These are phyloP conservation scores for Hirundichthys speculiger DNA, from an alignment of 2,113 vertebrate species.

Conservation along the genomic window DNA sequence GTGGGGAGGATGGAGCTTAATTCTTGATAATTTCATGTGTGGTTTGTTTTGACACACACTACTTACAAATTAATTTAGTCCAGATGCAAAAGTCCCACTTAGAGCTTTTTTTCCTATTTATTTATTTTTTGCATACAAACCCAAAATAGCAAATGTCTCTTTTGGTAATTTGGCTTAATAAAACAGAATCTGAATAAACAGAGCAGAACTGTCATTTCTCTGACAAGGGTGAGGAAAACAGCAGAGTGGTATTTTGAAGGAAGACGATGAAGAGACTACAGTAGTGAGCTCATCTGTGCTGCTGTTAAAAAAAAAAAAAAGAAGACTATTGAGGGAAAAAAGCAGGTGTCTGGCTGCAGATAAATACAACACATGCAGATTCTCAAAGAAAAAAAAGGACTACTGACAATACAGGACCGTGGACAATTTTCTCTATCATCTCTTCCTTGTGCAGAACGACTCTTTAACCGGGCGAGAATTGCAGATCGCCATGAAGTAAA, in stretches of 20 bases:
- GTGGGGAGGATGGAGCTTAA: constrained; percentile 4
- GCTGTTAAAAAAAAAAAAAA: not conserved
- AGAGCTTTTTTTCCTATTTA: no score
- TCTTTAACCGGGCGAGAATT: not conserved
- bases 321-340: no score
- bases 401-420: no score
- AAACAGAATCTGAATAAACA: constrained; percentile 35
- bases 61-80: constrained; percentile 39
- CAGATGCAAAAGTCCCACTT: constrained; percentile 29
- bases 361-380: no score
- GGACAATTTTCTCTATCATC: not conserved
- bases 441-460: not conserved
- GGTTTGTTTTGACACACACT: constrained; percentile 35
- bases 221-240: no score
- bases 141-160: constrained; percentile 22
- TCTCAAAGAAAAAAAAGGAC: constrained; percentile 12
- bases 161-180: constrained; percentile 35
- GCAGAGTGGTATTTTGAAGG: not conserved
- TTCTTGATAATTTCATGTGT: constrained; percentile 29
- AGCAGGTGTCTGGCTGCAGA: no score
- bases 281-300: not conserved
- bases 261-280: not conserved
- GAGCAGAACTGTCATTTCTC: constrained; percentile 10
- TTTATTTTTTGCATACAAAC: not conserved
- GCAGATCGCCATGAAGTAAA: not conserved